Percentiles rank a stretch among this genome's conserved stretches.
Conservation (phyloP, 2,888 invertebrate genomes). For the Subacronicta megacephala region DNA sequence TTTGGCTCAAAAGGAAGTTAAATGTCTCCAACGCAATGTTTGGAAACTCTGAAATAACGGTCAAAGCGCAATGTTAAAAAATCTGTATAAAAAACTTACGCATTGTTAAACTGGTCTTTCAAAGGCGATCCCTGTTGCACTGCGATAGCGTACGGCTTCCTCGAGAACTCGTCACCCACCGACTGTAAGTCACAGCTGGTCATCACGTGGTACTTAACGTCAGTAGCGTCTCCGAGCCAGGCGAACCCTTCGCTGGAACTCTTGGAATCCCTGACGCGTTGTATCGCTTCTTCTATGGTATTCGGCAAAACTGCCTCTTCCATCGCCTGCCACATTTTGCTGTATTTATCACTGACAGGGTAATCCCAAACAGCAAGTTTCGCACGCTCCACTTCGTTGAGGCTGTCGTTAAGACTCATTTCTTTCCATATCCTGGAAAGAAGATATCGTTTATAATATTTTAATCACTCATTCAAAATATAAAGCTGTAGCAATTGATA, state of each 20-base stretch:
- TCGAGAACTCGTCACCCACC: constrained; percentile 98
- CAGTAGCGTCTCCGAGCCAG: constrained; percentile 98
- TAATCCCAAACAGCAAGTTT: constrained; percentile 99
- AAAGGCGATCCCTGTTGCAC: constrained; percentile 98
- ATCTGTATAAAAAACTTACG: constrained; percentile 95
- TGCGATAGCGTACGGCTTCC: constrained; percentile 99
- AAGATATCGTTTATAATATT: too few species aligned
- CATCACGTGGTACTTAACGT: constrained; percentile 92
- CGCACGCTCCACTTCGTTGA: constrained; percentile 96
- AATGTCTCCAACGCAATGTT: too few species aligned
- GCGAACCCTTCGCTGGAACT: constrained; percentile 95
- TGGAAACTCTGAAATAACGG: too few species aligned
- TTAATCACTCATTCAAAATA: too few species aligned
- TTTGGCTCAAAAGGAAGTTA: too few species aligned
- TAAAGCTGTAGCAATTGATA: too few species aligned
- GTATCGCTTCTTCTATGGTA: constrained; percentile 94
- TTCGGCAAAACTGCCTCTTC: constrained; percentile 94
- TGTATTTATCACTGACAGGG: constrained; percentile 99
- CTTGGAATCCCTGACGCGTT: constrained; percentile 90
- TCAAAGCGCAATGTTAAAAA: too few species aligned
- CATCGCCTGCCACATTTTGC: constrained; percentile 99
- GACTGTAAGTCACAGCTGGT: constrained; percentile 96
- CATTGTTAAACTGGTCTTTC: constrained; percentile 98
- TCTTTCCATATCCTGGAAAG: constrained; percentile 97
- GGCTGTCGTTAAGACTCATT: constrained; percentile 98